A percentile compares a stretch with the other conserved stretches of the same genome.
Evolutionary conservation across 2,113 vertebrate species (phyloP).

Genomic region (Lagopus leucura): DNA sequence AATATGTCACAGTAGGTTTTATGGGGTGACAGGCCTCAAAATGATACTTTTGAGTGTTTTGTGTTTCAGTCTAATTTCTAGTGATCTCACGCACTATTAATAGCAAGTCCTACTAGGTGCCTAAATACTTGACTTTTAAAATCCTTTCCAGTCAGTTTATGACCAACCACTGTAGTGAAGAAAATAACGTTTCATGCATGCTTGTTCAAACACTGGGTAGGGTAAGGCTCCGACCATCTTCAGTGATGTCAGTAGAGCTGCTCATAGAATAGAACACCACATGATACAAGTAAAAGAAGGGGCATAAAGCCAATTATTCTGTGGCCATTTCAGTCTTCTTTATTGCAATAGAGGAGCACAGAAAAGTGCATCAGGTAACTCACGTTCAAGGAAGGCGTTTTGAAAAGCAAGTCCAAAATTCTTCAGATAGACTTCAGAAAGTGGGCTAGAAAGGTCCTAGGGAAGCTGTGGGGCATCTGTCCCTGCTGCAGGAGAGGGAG

Average conservation of each 20-base stretch:
- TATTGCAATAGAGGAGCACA: background rate
- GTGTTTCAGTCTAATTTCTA: background rate
- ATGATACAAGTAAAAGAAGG: background rate
- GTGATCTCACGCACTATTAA: background rate
- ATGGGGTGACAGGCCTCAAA: background rate
- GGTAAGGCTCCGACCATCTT: background rate
- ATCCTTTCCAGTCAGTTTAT: background rate
- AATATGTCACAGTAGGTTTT: fast-evolving
- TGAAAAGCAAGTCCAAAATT: background rate
- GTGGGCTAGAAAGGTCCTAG: background rate
- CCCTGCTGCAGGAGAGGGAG: background rate
- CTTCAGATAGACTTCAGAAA: background rate
- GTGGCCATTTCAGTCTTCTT: background rate
- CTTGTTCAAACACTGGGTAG: background rate
- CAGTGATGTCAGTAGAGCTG: background rate
- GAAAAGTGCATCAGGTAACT: background rate
- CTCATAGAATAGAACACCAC: background rate
- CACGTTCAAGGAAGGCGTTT: background rate
- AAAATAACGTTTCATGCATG: background rate
- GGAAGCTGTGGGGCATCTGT: background rate
- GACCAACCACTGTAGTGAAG: background rate
- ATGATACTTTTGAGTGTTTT: background rate
- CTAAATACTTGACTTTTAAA: background rate
- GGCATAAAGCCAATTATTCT: background rate
- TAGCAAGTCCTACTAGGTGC: background rate